Evolutionary conservation across 2,888 invertebrate species (phyloP).

Genomic region (Subacronicta megacephala): DNA sequence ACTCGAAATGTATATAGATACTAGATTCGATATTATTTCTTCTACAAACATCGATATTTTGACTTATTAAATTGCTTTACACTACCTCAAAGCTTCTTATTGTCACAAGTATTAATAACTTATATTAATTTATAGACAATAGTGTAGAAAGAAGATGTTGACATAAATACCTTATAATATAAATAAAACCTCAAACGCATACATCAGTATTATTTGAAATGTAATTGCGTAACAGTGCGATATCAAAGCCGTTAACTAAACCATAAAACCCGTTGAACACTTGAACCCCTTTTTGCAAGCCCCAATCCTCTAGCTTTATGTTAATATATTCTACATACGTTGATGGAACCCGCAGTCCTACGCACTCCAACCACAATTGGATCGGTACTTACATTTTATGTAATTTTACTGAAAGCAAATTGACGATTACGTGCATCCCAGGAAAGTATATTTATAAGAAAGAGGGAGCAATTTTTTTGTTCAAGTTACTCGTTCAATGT

Average conservation of each 20-base stretch:
- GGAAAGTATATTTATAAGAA: background rate
- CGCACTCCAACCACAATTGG: constrained; percentile 21
- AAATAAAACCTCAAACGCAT: too few species aligned
- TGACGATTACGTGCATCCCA: background rate
- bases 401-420: constrained; percentile 18
- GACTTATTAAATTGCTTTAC: too few species aligned
- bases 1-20: too few species aligned
- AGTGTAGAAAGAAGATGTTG: too few species aligned
- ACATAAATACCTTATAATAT: too few species aligned
- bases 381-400: constrained; percentile 14
- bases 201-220: too few species aligned
- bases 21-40: too few species aligned
- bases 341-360: background rate
- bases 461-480: background rate
- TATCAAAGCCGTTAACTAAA: constrained; percentile 30
- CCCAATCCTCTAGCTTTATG: constrained; percentile 31
- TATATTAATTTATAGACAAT: too few species aligned
- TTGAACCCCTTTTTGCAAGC: constrained; percentile 19
- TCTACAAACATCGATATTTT: too few species aligned
- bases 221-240: constrained; percentile 16
- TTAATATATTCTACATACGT: constrained; percentile 37
- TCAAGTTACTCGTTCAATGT: background rate
- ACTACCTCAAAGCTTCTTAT: too few species aligned
- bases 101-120: too few species aligned
- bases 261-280: constrained; percentile 36